phyloP scores from a whole-genome alignment of 1,140 invertebrate genomes.

The Lycorma delicatula region DNA sequence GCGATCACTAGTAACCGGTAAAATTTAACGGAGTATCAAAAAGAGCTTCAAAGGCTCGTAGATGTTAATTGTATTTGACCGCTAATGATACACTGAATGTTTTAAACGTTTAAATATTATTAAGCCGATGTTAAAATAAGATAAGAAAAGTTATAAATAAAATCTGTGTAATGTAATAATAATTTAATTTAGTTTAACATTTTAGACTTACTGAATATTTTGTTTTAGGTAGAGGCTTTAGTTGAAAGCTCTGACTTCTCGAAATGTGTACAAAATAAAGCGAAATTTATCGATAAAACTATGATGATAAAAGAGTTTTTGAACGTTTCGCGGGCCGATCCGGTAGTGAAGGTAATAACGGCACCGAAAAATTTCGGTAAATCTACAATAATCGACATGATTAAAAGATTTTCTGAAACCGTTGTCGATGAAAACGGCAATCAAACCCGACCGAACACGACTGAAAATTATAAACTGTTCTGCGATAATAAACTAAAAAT shows the following conservation, averaged over 20 bases:
- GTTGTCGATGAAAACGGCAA: background rate
- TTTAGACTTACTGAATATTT: too few species aligned
- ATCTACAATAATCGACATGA: background rate
- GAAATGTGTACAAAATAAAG: too few species aligned
- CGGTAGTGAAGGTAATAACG: background rate
- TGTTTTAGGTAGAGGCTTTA: background rate
- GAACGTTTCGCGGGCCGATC: background rate
- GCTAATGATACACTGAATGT: too few species aligned
- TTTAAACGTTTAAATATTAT: too few species aligned
- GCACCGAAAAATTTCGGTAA: background rate
- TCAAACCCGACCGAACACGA: background rate
- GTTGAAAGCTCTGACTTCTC: background rate
- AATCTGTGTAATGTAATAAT: too few species aligned
- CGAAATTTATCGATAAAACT: background rate
- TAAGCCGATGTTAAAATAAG: too few species aligned
- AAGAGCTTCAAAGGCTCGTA: too few species aligned
- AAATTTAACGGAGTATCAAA: too few species aligned
- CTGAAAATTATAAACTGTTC: background rate
- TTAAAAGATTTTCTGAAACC: background rate
- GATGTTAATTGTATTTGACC: too few species aligned
- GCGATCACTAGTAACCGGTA: too few species aligned
- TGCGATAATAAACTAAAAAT: background rate
- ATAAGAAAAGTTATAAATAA: too few species aligned
- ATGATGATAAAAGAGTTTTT: background rate
- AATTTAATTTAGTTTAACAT: too few species aligned